These are phyloP conservation scores for Pachyramphus minor DNA, from an alignment of 2,113 vertebrate species.

Conservation along the genomic window DNA sequence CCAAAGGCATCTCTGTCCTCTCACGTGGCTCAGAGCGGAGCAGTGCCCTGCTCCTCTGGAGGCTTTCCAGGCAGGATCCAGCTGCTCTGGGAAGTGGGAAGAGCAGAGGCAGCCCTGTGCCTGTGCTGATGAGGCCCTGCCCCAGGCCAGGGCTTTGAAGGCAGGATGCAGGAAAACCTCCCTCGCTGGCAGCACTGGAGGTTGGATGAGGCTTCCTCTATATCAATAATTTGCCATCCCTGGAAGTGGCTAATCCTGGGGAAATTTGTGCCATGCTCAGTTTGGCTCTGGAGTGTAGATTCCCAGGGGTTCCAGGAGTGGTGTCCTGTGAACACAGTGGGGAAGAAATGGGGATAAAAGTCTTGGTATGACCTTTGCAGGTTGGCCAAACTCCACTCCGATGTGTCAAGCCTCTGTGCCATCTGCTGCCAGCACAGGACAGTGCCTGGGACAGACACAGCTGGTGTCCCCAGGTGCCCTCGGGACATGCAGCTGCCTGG, in stretches of 20 bases:
- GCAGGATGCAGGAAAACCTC: neutral
- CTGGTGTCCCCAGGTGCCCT: neutral
- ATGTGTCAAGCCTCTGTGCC: neutral
- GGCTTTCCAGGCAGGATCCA: accelerated
- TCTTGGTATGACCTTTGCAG: neutral
- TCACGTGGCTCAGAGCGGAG: accelerated
- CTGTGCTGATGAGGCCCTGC: neutral
- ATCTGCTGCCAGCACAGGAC: neutral
- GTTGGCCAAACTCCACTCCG: neutral
- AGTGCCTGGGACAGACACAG: neutral
- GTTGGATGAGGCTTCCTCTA: neutral
- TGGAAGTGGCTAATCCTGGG: neutral
- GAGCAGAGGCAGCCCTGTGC: neutral
- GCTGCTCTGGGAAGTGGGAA: accelerated
- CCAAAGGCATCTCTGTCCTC: neutral
- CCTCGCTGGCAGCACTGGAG: accelerated
- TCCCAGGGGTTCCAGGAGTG: neutral
- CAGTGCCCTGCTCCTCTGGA: neutral
- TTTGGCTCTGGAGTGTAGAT: neutral
- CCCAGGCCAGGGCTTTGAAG: accelerated
- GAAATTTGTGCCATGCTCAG: neutral
- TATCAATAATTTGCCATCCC: neutral
- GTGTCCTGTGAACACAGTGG: neutral
- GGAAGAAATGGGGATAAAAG: neutral
- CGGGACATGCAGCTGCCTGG: accelerated